Percentiles rank a stretch among this genome's conserved stretches.
Evolutionary conservation across 2,888 invertebrate genomes (phyloP).

Genomic region (Ophonus ardosiacus): DNA sequence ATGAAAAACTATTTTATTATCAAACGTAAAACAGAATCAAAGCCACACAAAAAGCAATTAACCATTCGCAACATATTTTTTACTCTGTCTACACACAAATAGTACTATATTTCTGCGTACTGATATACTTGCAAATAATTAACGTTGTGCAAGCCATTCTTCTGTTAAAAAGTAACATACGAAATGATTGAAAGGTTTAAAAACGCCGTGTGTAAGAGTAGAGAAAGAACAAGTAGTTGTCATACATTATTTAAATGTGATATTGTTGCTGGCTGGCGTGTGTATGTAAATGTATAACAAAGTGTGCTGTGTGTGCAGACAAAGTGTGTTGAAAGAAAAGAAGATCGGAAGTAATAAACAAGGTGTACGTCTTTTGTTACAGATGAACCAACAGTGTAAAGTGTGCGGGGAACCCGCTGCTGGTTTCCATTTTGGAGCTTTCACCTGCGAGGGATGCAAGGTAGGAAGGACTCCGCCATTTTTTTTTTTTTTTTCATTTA

Average conservation of each 20-base stretch:
- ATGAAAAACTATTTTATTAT: background rate
- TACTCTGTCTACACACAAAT: background rate
- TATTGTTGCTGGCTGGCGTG: slow-evolving; percentile 6
- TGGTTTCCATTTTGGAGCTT: slow-evolving; percentile 96
- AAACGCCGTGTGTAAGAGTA: background rate
- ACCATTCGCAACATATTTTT: slow-evolving; percentile 7
- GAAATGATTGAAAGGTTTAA: slow-evolving; percentile 12
- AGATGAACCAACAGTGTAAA: slow-evolving; percentile 98
- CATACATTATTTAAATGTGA: slow-evolving; percentile 34
- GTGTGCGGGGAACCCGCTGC: slow-evolving; percentile 97
- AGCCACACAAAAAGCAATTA: background rate
- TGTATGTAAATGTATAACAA: slow-evolving; percentile 15
- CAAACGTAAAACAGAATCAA: background rate
- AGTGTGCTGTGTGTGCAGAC: background rate
- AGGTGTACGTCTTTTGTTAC: slow-evolving; percentile 74
- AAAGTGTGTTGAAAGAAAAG: slow-evolving; percentile 23
- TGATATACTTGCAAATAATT: slow-evolving; percentile 16
- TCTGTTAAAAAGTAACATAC: slow-evolving; percentile 15
- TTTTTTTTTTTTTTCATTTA: background rate
- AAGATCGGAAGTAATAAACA: slow-evolving; percentile 51
- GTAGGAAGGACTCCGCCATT: slow-evolving; percentile 78
- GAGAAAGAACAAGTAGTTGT: slow-evolving; percentile 19
- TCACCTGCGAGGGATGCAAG: slow-evolving; percentile 98
- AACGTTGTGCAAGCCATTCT: background rate
- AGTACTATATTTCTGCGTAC: background rate